Evolutionary conservation across 2,888 invertebrate species (phyloP).

Genomic region (Alitta virens): DNA sequence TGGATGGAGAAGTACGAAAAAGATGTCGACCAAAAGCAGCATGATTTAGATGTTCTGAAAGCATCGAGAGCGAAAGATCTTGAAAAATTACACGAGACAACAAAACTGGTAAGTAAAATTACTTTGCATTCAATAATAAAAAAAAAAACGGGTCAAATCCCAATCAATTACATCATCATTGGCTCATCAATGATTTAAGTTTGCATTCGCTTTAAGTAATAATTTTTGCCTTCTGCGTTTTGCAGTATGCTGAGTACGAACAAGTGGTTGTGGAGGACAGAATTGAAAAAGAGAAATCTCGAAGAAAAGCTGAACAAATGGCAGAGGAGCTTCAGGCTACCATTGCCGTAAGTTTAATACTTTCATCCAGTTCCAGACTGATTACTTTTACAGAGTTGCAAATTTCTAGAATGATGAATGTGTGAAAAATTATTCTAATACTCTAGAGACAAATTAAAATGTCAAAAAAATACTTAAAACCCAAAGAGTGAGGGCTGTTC

Average conservation of each 20-base stretch:
- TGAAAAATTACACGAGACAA: constrained; percentile 53
- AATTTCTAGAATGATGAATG: no score
- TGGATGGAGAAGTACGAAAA: constrained; percentile 57
- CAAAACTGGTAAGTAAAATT: constrained; percentile 47
- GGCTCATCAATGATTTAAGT: no score
- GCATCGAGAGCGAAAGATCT: constrained; percentile 55
- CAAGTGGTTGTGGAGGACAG: constrained; percentile 57
- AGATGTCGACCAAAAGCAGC: constrained; percentile 54
- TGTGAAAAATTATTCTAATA: no score
- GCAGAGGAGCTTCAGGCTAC: constrained; percentile 50
- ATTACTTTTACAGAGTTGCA: no score
- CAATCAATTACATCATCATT: neutral
- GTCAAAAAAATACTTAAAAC: no score
- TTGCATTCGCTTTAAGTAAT: no score
- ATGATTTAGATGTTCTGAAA: constrained; percentile 54
- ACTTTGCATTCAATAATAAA: neutral
- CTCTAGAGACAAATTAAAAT: no score
- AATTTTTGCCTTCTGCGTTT: neutral
- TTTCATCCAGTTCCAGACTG: no score
- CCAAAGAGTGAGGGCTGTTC: no score
- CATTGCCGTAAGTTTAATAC: constrained; percentile 39
- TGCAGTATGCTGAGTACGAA: constrained; percentile 56
- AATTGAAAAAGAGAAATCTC: constrained; percentile 55
- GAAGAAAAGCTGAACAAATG: constrained; percentile 53
- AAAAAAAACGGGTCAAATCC: neutral